These are phyloP conservation scores for Monodelphis domestica DNA, from an alignment of 2,797 vertebrate genomes.

Conservation along the genomic window DNA sequence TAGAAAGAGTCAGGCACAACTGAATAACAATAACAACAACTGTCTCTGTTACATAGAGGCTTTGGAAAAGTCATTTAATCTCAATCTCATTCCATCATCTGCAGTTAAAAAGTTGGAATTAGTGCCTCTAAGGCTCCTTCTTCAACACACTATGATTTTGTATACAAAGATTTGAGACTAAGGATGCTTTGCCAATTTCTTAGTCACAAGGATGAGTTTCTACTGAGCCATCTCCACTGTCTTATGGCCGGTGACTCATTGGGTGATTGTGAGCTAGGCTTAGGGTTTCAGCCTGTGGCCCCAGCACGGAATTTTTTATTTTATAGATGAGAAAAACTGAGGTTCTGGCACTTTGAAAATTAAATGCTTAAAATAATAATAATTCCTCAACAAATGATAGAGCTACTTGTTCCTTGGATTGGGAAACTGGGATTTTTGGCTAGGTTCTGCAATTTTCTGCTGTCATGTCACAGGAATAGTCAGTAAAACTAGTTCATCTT, in stretches of 20 bases:
- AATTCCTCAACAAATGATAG: background rate
- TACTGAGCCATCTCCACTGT: background rate
- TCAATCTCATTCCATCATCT: background rate
- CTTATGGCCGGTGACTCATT: background rate
- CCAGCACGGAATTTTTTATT: slow-evolving; percentile 25
- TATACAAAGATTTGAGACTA: background rate
- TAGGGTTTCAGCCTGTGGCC: background rate
- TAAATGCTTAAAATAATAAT: too few species aligned
- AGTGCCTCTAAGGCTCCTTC: background rate
- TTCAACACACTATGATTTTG: background rate
- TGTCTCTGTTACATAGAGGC: background rate
- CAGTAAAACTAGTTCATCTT: too few species aligned
- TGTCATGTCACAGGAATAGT: too few species aligned
- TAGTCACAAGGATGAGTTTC: background rate
- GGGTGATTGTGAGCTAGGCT: background rate
- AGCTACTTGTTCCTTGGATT: too few species aligned
- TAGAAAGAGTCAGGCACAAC: background rate
- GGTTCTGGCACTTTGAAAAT: background rate
- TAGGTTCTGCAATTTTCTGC: too few species aligned
- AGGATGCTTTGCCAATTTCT: slow-evolving; percentile 7
- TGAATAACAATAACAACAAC: too few species aligned
- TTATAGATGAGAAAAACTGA: background rate
- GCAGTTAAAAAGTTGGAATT: background rate
- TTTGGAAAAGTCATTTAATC: background rate
- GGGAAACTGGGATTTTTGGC: too few species aligned